Evolutionary conservation across 1,140 invertebrate species (phyloP).

Genomic region (Hormaphis cornu): DNA sequence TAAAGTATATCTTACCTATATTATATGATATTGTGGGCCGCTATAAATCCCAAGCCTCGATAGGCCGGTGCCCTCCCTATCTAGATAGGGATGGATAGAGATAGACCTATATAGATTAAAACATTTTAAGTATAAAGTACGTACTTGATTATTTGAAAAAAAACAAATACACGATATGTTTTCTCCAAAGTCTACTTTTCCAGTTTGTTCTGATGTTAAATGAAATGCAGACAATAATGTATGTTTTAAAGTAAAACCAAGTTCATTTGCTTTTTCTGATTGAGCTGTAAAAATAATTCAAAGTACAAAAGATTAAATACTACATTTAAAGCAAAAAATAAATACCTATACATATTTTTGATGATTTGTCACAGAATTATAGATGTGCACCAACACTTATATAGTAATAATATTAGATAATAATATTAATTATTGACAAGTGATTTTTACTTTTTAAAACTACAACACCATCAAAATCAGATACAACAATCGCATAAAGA

Average conservation of each 20-base stretch:
- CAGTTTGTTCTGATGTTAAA: constrained; percentile 24
- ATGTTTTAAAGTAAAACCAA: constrained; percentile 1
- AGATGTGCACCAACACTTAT: no score
- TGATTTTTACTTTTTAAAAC: constrained; percentile 19
- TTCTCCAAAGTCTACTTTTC: constrained; percentile 26
- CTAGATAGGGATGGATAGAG: no score
- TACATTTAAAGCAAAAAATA: no score
- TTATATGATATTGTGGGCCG: no score
- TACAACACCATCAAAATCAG: constrained; percentile 17
- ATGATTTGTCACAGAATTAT: no score
- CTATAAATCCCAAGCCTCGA: no score
- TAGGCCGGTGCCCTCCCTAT: no score
- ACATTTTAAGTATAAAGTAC: background rate
- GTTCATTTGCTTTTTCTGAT: background rate
- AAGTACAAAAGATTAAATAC: no score
- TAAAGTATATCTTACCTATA: no score
- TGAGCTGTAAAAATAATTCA: constrained; percentile 6
- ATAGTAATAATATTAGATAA: no score
- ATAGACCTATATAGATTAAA: no score
- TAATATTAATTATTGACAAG: background rate
- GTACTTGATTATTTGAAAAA: constrained; percentile 21
- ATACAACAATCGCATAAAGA: constrained; percentile 15
- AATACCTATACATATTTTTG: no score
- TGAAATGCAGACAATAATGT: constrained; percentile 20
- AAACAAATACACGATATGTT: constrained; percentile 20